Conservation (phyloP, 2,888 invertebrate species). For the Acrobasis consociella region DNA sequence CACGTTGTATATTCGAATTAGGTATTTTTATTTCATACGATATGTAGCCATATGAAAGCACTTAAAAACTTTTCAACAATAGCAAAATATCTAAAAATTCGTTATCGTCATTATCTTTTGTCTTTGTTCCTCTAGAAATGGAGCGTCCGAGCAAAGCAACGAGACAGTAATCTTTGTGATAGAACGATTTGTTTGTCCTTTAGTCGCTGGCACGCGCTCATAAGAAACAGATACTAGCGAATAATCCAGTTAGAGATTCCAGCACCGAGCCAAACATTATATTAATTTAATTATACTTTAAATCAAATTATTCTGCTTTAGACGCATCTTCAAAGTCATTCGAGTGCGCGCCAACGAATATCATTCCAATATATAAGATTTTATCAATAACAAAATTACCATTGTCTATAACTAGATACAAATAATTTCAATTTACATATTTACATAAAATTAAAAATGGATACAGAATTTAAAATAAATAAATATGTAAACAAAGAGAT, state of each 20-base stretch:
- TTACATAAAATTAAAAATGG: too few species aligned
- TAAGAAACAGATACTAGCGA: background rate
- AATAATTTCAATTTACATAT: too few species aligned
- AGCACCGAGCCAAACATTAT: background rate
- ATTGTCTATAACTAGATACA: too few species aligned
- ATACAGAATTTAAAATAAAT: conserved; percentile 10
- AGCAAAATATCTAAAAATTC: too few species aligned
- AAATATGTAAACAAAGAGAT: conserved; percentile 11
- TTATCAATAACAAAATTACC: too few species aligned
- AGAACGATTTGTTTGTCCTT: background rate
- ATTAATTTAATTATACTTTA: background rate
- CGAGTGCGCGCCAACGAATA: background rate
- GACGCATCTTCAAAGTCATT: background rate
- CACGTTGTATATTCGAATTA: too few species aligned
- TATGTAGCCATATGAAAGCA: too few species aligned
- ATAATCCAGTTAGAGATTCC: background rate
- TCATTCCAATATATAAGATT: background rate
- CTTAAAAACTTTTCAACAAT: too few species aligned
- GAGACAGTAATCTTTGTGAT: background rate
- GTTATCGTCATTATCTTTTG: too few species aligned
- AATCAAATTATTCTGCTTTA: background rate
- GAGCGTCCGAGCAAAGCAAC: too few species aligned
- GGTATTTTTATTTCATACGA: too few species aligned
- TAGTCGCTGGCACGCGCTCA: background rate
- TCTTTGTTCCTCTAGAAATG: too few species aligned